Conservation (phyloP, 1,140 invertebrate genomes). For the Meloidogyne floridensis region DNA sequence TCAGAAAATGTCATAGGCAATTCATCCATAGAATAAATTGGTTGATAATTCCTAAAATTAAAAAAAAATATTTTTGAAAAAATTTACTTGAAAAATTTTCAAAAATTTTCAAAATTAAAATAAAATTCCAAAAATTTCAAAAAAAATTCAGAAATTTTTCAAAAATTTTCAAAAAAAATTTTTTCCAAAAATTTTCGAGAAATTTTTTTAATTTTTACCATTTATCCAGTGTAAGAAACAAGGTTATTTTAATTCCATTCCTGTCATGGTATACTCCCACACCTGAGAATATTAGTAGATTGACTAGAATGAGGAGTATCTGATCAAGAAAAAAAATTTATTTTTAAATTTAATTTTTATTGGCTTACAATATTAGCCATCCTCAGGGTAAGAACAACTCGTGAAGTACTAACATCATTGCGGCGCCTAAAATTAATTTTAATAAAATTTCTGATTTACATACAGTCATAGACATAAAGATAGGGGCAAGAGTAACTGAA, state of each 20-base stretch:
- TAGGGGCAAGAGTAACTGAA: no score
- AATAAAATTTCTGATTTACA: no score
- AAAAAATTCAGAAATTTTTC: no score
- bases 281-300: constrained; percentile 57
- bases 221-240: constrained; percentile 50
- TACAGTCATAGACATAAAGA: no score
- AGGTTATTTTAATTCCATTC: constrained; percentile 46
- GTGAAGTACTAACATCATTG: constrained; percentile 56
- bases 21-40: constrained; percentile 28
- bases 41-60: constrained; percentile 43
- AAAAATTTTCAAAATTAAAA: no score
- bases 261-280: constrained; percentile 60
- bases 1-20: constrained; percentile 58
- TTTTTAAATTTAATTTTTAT: background rate
- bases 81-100: no score
- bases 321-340: background rate
- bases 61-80: no score
- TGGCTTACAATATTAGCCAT: constrained; percentile 59
- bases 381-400: constrained; percentile 55
- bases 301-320: constrained; percentile 42
- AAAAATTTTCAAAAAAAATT: no score
- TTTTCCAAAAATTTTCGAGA: background rate
- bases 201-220: constrained; percentile 25
- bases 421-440: constrained; percentile 33
- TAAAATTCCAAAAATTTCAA: no score